Percentiles rank a stretch among this genome's conserved stretches.
Conservation (phyloP, 2,113 vertebrate species). For the Struthidea cinerea region DNA sequence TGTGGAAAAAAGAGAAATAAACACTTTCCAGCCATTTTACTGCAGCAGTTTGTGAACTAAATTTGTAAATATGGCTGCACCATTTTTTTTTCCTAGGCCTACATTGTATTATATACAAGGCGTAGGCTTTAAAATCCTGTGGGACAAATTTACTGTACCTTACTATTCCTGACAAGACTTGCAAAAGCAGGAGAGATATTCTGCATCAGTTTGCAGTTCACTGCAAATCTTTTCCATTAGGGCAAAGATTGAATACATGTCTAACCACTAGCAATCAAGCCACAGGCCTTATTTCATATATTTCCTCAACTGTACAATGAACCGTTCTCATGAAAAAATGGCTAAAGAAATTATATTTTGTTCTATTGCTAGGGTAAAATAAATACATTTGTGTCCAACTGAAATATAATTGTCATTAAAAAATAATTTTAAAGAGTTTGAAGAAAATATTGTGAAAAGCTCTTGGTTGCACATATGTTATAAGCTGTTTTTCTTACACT, state of each 20-base stretch:
- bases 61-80: slow-evolving; percentile 96
- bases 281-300: slow-evolving; percentile 97
- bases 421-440: slow-evolving; percentile 87
- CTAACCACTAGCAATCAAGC: slow-evolving; percentile 99
- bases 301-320: slow-evolving; percentile 98
- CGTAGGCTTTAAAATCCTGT: slow-evolving; percentile 85
- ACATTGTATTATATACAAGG: slow-evolving; percentile 95
- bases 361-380: slow-evolving; percentile 99
- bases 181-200: slow-evolving; percentile 88
- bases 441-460: slow-evolving; percentile 92
- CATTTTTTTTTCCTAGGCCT: slow-evolving; percentile 81
- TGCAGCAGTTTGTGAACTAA: slow-evolving; percentile 86
- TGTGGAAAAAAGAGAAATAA: slow-evolving; percentile 68
- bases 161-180: slow-evolving; percentile 88
- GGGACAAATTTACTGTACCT: slow-evolving; percentile 85
- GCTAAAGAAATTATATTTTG: slow-evolving; percentile 99
- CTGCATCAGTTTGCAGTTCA: slow-evolving; percentile 80
- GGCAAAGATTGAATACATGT: slow-evolving; percentile 89
- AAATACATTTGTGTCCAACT: slow-evolving; percentile 87
- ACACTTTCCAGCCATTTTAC: slow-evolving; percentile 81
- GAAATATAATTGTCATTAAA: slow-evolving; percentile 91
- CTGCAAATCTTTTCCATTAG: slow-evolving; percentile 85
- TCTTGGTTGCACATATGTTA: slow-evolving; percentile 90
- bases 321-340: slow-evolving; percentile 92
- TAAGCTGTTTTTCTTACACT: slow-evolving; percentile 85